Base-by-base conservation (phyloP, 1,140 invertebrate genomes). In the Platyura marginata region DNA sequence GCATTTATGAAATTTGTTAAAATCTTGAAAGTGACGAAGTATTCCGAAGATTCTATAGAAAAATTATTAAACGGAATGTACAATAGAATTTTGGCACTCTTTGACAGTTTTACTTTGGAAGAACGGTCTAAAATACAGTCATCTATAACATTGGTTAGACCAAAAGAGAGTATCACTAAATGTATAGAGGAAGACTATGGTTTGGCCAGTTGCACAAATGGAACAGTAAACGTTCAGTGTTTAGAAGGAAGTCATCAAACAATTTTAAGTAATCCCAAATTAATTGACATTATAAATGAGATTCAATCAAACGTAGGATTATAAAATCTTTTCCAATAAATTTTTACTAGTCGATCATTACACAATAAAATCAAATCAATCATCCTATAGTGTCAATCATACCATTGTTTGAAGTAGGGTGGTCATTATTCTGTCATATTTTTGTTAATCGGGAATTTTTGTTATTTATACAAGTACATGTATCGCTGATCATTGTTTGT, bases 211-310 rank as follows among this genome's bases (percentile, higher is more conserved):
- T 54, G 66, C 43, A 67, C 65, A 3, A 62, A 65, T 29, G 52
- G 59, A 2, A 58, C 62, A 4, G 64, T 73, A 0, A 62, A 61
- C 2, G 59, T 75, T 0, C 66, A 68, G 44, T 66, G 65, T 34
- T 62, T 77, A 21, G 72, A 77, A 49, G 80, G 80, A n/a, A 79
- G 80, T 55, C 81, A 84, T 49, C 51, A 69, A 0, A 72, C 68
- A 10, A 78, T 84, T 49, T 50, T 82, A 43, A 70, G 81, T 18
- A 76, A 75, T 51, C 59, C 65, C 19, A 72, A 73, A 49, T 54
- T 75, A 29, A 65, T 70, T 1, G 61, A 71, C 39, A 67, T 73
- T 9, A 77, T 82, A 21, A 79, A 77, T 43, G 54, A 51, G 9
- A 54, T 54, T n/a, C n/a, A n/a, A n/a, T n/a, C n/a, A n/a, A n/a